Conservation (phyloP, 2,797 vertebrate genomes). For the Uromys caudimaculatus region DNA sequence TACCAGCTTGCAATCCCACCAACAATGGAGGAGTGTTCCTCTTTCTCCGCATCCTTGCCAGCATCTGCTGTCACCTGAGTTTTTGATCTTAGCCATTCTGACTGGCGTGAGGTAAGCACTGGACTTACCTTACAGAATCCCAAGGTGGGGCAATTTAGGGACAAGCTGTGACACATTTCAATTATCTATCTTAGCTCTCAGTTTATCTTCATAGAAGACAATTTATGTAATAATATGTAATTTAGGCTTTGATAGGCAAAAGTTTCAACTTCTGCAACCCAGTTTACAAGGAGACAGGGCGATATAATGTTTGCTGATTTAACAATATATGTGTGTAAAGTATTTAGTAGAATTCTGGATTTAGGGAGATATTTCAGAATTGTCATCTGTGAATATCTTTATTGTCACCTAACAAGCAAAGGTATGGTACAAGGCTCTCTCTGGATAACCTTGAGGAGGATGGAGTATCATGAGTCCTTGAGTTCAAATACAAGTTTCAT, state of each 20-base stretch:
- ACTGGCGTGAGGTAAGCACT: too few species aligned
- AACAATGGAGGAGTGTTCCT: too few species aligned
- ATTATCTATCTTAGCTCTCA: background rate
- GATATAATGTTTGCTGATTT: background rate
- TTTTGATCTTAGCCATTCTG: too few species aligned
- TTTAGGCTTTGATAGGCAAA: background rate
- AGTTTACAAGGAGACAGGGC: background rate
- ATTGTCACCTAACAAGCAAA: background rate
- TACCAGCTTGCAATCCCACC: too few species aligned
- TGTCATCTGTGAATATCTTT: background rate
- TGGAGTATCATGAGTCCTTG: background rate
- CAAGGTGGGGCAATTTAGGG: background rate
- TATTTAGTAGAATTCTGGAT: background rate
- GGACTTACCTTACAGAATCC: background rate
- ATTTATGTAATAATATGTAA: background rate
- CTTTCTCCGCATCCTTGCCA: too few species aligned
- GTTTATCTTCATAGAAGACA: background rate
- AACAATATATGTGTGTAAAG: background rate
- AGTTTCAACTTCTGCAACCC: background rate
- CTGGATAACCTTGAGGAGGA: background rate
- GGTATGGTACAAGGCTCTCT: background rate
- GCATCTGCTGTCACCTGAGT: too few species aligned
- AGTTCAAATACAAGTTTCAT: slow-evolving; percentile 35
- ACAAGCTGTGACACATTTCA: background rate
- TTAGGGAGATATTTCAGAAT: background rate